These are phyloP conservation scores for Mercenaria mercenaria DNA, from an alignment of 1,140 invertebrate species.

Conservation along the genomic window DNA sequence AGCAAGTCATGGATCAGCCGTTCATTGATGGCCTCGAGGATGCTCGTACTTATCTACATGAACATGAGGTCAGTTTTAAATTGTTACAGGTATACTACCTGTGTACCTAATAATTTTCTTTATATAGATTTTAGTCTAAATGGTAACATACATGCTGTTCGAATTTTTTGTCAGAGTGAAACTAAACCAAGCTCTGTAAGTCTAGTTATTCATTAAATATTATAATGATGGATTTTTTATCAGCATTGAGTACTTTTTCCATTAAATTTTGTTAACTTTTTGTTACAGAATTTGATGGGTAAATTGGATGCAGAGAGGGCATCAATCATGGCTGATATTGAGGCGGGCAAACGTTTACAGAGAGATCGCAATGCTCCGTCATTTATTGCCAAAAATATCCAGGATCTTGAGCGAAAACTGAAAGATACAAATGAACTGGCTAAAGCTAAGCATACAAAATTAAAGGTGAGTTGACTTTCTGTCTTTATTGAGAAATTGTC, in stretches of 20 bases:
- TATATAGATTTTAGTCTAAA: too few relatives aligned
- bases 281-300: constrained; percentile 85
- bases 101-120: background rate
- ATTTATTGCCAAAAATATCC: constrained; percentile 94
- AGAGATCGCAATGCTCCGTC: constrained; percentile 94
- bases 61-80: constrained; percentile 81
- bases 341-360: constrained; percentile 94
- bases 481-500: background rate
- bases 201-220: too few relatives aligned
- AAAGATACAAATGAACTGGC: constrained; percentile 94
- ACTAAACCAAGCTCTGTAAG: too few relatives aligned
- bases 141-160: too few relatives aligned
- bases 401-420: constrained; percentile 94
- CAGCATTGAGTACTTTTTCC: too few relatives aligned
- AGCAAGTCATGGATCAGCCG: constrained; percentile 89
- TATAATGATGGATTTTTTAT: too few relatives aligned
- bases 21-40: constrained; percentile 91
- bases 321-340: constrained; percentile 95
- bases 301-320: constrained; percentile 94
- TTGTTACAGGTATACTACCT: too few relatives aligned
- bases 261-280: too few relatives aligned
- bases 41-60: constrained; percentile 90
- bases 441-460: constrained; percentile 92
- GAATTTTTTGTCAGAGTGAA: too few relatives aligned
- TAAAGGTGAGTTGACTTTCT: constrained; percentile 89